phyloP scores from a whole-genome alignment of 2,797 vertebrate genomes.

The Sylvia borin region DNA sequence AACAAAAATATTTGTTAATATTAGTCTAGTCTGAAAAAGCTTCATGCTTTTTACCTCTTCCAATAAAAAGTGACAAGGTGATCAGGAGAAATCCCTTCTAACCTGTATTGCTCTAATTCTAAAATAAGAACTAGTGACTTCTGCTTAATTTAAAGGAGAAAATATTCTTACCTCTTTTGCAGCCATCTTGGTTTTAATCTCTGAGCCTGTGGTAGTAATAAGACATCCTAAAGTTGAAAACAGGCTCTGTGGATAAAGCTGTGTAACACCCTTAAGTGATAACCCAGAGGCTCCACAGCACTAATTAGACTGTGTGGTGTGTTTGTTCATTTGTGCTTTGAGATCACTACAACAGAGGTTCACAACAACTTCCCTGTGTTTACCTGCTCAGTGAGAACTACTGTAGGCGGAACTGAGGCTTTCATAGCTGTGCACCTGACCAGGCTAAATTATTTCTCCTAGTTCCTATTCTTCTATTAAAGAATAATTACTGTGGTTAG shows the following conservation, averaged over 20 bases:
- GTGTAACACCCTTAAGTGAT: background rate
- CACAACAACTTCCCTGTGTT: background rate
- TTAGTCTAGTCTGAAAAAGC: background rate
- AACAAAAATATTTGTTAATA: background rate
- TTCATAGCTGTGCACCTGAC: background rate
- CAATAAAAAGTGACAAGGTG: background rate
- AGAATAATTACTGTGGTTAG: background rate
- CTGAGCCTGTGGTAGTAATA: background rate
- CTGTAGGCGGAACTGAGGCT: background rate
- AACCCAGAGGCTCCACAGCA: background rate
- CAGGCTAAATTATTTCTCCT: background rate
- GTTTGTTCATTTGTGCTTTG: background rate
- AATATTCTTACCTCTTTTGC: background rate
- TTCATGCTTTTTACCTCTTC: background rate
- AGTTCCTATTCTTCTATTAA: background rate
- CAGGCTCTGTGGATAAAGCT: background rate
- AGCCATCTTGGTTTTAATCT: background rate
- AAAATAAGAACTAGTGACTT: background rate
- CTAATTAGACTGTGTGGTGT: background rate
- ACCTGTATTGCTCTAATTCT: background rate
- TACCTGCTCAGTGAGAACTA: background rate
- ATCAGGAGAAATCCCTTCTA: background rate
- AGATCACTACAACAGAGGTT: background rate
- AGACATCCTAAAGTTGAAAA: background rate
- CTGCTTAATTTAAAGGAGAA: background rate